Percentiles rank a stretch among this genome's conserved stretches.
Conservation (phyloP, 2,113 vertebrate species). For the Antennarius striatus region DNA sequence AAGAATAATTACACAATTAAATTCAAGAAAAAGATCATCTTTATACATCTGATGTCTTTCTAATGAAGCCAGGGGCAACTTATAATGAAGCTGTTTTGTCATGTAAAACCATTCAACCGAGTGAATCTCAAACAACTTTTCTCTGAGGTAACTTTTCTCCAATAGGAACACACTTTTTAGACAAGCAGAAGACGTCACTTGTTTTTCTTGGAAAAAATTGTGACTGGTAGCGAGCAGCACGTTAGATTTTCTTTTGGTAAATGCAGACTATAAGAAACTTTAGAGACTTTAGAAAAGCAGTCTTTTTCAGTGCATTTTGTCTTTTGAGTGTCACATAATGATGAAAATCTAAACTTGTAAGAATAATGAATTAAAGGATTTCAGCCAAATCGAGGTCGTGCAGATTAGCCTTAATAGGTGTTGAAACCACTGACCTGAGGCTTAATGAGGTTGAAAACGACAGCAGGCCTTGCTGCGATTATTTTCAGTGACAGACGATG, state of each 20-base stretch:
- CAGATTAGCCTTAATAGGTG: constrained; percentile 69
- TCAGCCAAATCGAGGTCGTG: constrained; percentile 59
- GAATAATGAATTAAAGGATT: constrained; percentile 45
- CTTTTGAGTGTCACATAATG: constrained; percentile 13
- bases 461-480: constrained; percentile 57
- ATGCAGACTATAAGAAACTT: no score
- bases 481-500: constrained; percentile 73
- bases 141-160: constrained; percentile 59
- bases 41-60: constrained; percentile 90
- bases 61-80: constrained; percentile 85
- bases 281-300: no score
- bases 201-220: background rate
- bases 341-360: constrained; percentile 17
- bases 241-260: no score
- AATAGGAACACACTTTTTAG: constrained; percentile 30
- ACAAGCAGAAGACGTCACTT: background rate
- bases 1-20: constrained; percentile 96
- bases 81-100: constrained; percentile 76
- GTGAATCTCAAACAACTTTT: constrained; percentile 64
- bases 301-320: background rate
- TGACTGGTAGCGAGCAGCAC: no score
- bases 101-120: constrained; percentile 72
- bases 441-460: constrained; percentile 63
- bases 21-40: constrained; percentile 90
- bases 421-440: constrained; percentile 66